Conservation (phyloP, 2,888 invertebrate genomes). For the Sarcophaga subvicina region DNA sequence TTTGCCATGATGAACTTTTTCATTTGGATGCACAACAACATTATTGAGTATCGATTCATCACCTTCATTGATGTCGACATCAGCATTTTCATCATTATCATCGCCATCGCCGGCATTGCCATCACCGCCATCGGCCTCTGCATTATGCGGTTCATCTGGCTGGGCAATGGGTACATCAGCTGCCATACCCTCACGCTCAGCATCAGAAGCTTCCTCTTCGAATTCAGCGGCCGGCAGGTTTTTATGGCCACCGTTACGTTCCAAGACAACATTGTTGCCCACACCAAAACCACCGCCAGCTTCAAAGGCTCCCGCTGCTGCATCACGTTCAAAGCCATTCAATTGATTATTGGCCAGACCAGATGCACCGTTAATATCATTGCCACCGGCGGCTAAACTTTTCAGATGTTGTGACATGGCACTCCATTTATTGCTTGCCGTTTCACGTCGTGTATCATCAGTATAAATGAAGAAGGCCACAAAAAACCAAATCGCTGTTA, state of each 20-base stretch:
- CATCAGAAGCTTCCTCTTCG: constrained; percentile 9
- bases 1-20: constrained; percentile 71
- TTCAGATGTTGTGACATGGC: constrained; percentile 74
- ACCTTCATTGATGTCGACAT: constrained; percentile 72
- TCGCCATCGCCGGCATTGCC: constrained; percentile 31
- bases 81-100: constrained; percentile 59
- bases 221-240: neutral
- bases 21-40: constrained; percentile 72
- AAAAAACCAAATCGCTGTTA: constrained; percentile 93
- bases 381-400: constrained; percentile 69
- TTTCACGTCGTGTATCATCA: constrained; percentile 82
- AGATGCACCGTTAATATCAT: constrained; percentile 44
- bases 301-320: constrained; percentile 61
- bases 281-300: constrained; percentile 68
- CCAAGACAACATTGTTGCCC: constrained; percentile 66
- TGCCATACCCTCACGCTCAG: constrained; percentile 12
- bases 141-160: constrained; percentile 72
- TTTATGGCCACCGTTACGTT: constrained; percentile 40
- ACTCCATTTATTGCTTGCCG: constrained; percentile 73
- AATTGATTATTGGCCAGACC: constrained; percentile 61
- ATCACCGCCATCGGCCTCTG: constrained; percentile 25
- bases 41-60: constrained; percentile 76
- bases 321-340: constrained; percentile 55
- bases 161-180: constrained; percentile 72
- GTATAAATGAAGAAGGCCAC: constrained; percentile 90